A percentile compares a stretch with the other conserved stretches of the same genome.
These are phyloP conservation scores for Upupa epops DNA, from an alignment of 2,113 vertebrate genomes.

Conservation along the genomic window DNA sequence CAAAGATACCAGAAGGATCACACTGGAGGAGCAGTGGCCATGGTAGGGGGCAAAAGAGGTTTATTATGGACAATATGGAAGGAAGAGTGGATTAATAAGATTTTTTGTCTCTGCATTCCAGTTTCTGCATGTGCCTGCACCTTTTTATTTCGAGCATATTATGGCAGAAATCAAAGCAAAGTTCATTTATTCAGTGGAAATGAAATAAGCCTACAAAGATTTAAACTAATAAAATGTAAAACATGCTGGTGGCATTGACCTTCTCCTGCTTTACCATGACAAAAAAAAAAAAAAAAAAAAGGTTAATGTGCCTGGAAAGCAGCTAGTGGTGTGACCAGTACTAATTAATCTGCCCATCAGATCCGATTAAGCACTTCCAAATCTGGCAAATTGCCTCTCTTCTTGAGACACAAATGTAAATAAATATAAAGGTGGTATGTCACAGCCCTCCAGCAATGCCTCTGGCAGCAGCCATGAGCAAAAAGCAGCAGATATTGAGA, in stretches of 20 bases:
- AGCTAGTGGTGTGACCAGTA: background rate
- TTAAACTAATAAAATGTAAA: slow-evolving; percentile 46
- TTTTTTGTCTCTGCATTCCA: background rate
- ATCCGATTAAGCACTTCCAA: slow-evolving; percentile 49
- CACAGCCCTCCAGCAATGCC: background rate
- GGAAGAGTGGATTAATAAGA: background rate
- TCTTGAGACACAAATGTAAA: slow-evolving; percentile 37
- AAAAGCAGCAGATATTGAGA: background rate
- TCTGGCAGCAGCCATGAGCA: background rate
- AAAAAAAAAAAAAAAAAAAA: slow-evolving; percentile 22
- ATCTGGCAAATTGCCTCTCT: slow-evolving; percentile 55
- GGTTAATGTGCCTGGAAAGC: slow-evolving; percentile 30
- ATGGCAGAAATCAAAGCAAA: background rate
- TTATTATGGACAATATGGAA: background rate
- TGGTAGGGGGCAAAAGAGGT: background rate
- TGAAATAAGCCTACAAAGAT: slow-evolving; percentile 3
- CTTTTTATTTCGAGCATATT: background rate
- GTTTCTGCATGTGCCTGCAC: background rate
- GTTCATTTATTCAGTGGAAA: background rate
- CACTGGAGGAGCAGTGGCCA: background rate
- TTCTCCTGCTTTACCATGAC: slow-evolving; percentile 52
- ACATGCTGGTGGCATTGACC: slow-evolving; percentile 7
- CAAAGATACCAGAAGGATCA: background rate
- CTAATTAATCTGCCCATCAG: slow-evolving; percentile 13
- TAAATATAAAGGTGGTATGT: slow-evolving; percentile 13